phyloP scores from a whole-genome alignment of 2,113 vertebrate genomes.

The Poeciliopsis prolifica region DNA sequence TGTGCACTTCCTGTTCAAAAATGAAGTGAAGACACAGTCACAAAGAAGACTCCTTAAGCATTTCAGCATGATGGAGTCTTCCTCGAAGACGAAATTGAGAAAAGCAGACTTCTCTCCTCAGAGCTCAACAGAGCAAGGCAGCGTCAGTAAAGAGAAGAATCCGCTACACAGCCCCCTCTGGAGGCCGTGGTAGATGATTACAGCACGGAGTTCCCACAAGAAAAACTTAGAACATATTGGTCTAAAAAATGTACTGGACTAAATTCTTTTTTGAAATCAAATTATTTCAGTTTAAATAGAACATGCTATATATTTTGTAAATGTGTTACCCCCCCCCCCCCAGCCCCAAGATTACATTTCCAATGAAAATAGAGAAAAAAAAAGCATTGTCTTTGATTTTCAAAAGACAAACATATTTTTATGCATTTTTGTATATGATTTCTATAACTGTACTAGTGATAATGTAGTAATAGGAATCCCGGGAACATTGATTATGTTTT shows the following conservation, averaged over 20 bases:
- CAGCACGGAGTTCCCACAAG: conserved; percentile 3
- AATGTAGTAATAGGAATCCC: neutral
- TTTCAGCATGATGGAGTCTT: conserved; percentile 35
- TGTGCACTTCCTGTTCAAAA: conserved; percentile 63
- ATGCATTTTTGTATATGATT: conserved; percentile 45
- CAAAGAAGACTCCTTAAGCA: conserved; percentile 43
- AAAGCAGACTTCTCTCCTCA: conserved; percentile 31
- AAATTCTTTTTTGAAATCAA: neutral
- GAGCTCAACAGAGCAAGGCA: conserved; percentile 39
- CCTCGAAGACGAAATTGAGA: conserved; percentile 6
- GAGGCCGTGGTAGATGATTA: conserved; percentile 50
- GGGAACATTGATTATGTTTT: neutral
- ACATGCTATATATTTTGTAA: neutral
- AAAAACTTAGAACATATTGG: conserved; percentile 23
- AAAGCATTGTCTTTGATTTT: conserved; percentile 17
- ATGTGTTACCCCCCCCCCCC: too few relatives aligned
- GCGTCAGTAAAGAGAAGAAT: conserved; percentile 53
- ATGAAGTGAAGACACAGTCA: conserved; percentile 41
- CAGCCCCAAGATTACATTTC: conserved; percentile 16
- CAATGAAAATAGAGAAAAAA: conserved; percentile 14
- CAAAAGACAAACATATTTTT: conserved; percentile 28
- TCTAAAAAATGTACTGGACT: neutral
- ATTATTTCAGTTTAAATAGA: neutral
- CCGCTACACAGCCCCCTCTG: conserved; percentile 25
- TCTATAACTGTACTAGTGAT: neutral